A percentile compares a stretch with the other conserved stretches of the same genome.
Evolutionary conservation across 2,888 invertebrate species (phyloP).

Genomic region (Entomobrya multifasciata): DNA sequence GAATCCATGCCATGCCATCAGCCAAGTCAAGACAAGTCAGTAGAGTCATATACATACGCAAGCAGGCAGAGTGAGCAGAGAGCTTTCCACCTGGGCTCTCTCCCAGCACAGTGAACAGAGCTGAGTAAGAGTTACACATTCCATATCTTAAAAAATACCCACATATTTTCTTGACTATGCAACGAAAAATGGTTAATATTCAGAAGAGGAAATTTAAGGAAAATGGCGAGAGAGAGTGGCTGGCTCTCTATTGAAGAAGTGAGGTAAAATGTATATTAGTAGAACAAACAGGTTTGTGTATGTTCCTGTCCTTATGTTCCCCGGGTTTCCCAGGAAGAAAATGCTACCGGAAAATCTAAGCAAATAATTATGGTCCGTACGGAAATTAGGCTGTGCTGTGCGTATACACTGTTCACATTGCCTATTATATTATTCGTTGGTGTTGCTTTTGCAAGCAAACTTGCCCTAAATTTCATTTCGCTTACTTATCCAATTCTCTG

Average conservation of each 20-base stretch:
- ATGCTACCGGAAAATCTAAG: conserved; percentile 47
- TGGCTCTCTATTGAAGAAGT: neutral
- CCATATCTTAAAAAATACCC: neutral
- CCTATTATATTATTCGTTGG: too few relatives aligned
- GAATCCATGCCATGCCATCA: too few relatives aligned
- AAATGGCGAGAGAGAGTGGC: conserved; percentile 3
- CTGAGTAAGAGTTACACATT: neutral
- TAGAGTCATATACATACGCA: too few relatives aligned
- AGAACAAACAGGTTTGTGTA: neutral
- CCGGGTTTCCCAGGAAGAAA: too few relatives aligned
- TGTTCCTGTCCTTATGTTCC: too few relatives aligned
- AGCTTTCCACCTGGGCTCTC: conserved; percentile 37
- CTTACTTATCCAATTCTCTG: conserved; percentile 51
- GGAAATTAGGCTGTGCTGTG: too few relatives aligned
- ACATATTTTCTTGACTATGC: too few relatives aligned
- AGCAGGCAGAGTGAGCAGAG: too few relatives aligned
- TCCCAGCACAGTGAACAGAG: neutral
- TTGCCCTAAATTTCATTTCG: conserved; percentile 66
- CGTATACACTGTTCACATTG: too few relatives aligned
- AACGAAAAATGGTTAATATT: too few relatives aligned
- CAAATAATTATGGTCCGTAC: conserved; percentile 41
- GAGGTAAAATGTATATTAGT: conserved; percentile 28
- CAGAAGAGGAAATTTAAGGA: conserved; percentile 18
- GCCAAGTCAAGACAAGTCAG: too few relatives aligned
- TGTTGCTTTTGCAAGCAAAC: conserved; percentile 27